Percentiles rank a stretch among this genome's conserved stretches.
Conservation (phyloP, 2,113 vertebrate genomes). For the Clarias magur region DNA sequence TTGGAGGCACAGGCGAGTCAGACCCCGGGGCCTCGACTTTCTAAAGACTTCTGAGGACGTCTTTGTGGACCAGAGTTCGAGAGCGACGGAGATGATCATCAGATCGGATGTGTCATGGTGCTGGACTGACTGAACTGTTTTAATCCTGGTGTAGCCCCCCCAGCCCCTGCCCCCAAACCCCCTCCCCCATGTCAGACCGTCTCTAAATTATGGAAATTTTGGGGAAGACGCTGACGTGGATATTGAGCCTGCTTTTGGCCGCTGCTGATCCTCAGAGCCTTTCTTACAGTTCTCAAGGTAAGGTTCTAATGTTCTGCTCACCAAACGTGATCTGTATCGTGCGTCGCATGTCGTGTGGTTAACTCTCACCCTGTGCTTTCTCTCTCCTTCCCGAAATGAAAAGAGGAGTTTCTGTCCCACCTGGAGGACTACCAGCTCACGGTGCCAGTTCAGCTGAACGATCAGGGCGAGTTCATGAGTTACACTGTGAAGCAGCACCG, state of each 20-base stretch:
- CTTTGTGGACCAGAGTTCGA: slow-evolving; percentile 47
- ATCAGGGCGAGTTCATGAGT: slow-evolving; percentile 94
- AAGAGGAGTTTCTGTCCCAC: slow-evolving; percentile 98
- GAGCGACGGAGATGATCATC: slow-evolving; percentile 66
- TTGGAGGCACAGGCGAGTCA: slow-evolving; percentile 72
- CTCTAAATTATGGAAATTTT: slow-evolving; percentile 98
- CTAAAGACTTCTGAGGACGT: slow-evolving; percentile 70
- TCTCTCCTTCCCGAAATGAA: slow-evolving; percentile 67
- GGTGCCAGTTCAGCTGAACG: slow-evolving; percentile 90
- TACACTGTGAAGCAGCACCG: slow-evolving; percentile 96
- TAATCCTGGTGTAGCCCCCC: slow-evolving; percentile 82
- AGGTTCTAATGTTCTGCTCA: slow-evolving; percentile 22
- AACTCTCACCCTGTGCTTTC: slow-evolving; percentile 27
- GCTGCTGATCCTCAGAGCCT: slow-evolving; percentile 89
- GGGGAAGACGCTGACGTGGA: slow-evolving; percentile 98
- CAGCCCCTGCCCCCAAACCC: slow-evolving; percentile 58
- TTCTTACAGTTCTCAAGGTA: slow-evolving; percentile 97
- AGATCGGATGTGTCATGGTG: slow-evolving; percentile 83
- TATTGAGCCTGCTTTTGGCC: slow-evolving; percentile 93
- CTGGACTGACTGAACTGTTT: slow-evolving; percentile 76
- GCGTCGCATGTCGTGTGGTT: background rate
- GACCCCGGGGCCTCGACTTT: slow-evolving; percentile 71
- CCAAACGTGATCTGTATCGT: background rate
- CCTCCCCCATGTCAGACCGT: slow-evolving; percentile 74
- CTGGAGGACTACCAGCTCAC: slow-evolving; percentile 98